Base-by-base conservation (phyloP, 2,888 invertebrate species). In the Cerastoderma edule region DNA sequence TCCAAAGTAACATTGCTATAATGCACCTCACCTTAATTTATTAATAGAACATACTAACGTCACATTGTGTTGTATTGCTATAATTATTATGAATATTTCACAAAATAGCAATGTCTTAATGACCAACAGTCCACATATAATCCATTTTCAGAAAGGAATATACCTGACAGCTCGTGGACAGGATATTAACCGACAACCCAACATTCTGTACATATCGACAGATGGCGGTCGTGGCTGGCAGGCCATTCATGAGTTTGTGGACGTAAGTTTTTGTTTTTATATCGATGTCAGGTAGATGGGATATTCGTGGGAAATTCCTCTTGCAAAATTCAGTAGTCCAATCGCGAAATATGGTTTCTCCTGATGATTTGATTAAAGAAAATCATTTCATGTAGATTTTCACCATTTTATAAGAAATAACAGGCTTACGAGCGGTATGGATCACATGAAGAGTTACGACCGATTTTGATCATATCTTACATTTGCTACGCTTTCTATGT, bases 81-180 rank as follows among this genome's bases (percentile, higher is more conserved):
- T 8, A 39, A 39, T 39, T 39, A 39, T 39, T 13, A 16, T 16
- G 39, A 13, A 8, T 39, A 16, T 39, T 39, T 39, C 8, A 39
- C 39, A 39, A 8, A 39, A 16, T 16, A 39, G 10, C 39, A 39
- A 16, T 39, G 39, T 39, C 10, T 39, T 53, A 22, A 16, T 16
- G 8, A 53, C 8, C n/a, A 53, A 53, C n/a, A 8, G n/a, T 16
- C 6, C 16, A 16, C 8, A n/a, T 28, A 28, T 46, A 24, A 53
- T 10, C 33, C 8, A 16, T 28, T 67, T 69, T 35, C 82, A 82
- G 82, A 84, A 90, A 79, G 92, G 92, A 5, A 90, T 92, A 46
- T 92, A 89, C 72, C 83, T 92, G 74, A 92, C 92, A 4, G 92
- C 92, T 32, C 72, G 92, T 56, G 93, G 93, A 8, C 92, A 92